A percentile compares a stretch with the other conserved stretches of the same genome.
Conservation (phyloP, 2,888 invertebrate genomes). For the Osedax frankpressi region DNA sequence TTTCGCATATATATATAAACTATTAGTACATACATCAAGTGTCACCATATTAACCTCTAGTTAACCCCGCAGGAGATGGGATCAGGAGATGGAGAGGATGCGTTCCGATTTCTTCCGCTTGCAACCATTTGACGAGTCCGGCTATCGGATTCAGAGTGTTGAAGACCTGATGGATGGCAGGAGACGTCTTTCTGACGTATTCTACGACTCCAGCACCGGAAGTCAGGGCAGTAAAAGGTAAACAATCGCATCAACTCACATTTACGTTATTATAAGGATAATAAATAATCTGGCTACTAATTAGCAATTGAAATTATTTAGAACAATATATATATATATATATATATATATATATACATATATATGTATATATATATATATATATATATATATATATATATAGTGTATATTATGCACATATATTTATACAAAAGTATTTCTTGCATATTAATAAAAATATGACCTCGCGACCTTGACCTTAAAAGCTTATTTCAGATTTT, state of each 20-base stretch:
- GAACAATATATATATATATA: too few relatives aligned
- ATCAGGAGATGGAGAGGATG: slow-evolving; percentile 33
- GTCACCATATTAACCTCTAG: background rate
- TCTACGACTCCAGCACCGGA: slow-evolving; percentile 22
- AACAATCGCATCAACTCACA: too few relatives aligned
- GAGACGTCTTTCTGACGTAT: slow-evolving; percentile 26
- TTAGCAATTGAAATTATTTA: too few relatives aligned
- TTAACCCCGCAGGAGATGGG: slow-evolving; percentile 27
- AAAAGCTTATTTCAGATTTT: slow-evolving; percentile 24
- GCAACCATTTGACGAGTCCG: slow-evolving; percentile 34
- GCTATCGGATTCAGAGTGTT: slow-evolving; percentile 25
- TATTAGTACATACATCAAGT: background rate
- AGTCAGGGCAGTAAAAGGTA: background rate
- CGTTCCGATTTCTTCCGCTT: slow-evolving; percentile 43
- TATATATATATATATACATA: too few relatives aligned
- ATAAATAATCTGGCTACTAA: too few relatives aligned
- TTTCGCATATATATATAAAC: background rate
- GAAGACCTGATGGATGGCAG: slow-evolving; percentile 27
- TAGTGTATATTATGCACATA: background rate
- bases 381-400: background rate
- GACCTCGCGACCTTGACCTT: too few relatives aligned
- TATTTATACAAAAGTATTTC: slow-evolving; percentile 4
- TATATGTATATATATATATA: too few relatives aligned
- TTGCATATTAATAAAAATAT: slow-evolving; percentile 1
- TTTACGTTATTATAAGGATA: too few relatives aligned